Evolutionary conservation across 2,797 vertebrate genomes (phyloP).

Genomic region (Arrhamphus sclerolepis): DNA sequence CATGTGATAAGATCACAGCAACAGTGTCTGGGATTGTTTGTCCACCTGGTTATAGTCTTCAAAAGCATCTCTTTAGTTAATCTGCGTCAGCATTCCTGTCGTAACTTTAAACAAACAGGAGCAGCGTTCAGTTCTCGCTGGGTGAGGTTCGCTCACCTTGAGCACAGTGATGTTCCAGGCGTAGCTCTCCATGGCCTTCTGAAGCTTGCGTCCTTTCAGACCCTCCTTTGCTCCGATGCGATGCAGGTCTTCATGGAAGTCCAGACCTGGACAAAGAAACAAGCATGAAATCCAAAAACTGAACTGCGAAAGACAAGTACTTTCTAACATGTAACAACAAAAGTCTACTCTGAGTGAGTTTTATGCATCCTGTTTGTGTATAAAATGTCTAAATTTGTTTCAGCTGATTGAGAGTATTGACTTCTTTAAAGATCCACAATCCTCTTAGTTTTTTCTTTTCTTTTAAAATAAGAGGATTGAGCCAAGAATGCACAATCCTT

Average conservation of each 20-base stretch:
- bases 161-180: constrained; percentile 99
- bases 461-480: no score
- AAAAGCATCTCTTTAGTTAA: constrained; percentile 17
- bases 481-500: no score
- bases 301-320: not conserved
- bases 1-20: constrained; percentile 41
- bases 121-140: no score
- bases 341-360: accelerated
- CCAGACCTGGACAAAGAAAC: constrained; percentile 80
- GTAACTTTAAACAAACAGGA: not conserved
- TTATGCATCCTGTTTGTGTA: no score
- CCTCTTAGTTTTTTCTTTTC: no score
- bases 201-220: constrained; percentile 89
- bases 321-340: no score
- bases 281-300: constrained; percentile 2
- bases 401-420: no score
- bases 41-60: constrained; percentile 28
- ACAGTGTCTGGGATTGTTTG: constrained; percentile 25
- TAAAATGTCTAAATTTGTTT: no score
- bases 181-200: constrained; percentile 95
- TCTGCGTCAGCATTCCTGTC: constrained; percentile 17
- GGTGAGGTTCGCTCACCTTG: constrained; percentile 82
- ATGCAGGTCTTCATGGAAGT: constrained; percentile 92
- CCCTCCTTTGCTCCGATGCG: constrained; percentile 89
- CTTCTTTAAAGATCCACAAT: no score